These are phyloP conservation scores for Lordiphosa andalusiaca DNA, from an alignment of 2,888 invertebrate species.

Conservation along the genomic window DNA sequence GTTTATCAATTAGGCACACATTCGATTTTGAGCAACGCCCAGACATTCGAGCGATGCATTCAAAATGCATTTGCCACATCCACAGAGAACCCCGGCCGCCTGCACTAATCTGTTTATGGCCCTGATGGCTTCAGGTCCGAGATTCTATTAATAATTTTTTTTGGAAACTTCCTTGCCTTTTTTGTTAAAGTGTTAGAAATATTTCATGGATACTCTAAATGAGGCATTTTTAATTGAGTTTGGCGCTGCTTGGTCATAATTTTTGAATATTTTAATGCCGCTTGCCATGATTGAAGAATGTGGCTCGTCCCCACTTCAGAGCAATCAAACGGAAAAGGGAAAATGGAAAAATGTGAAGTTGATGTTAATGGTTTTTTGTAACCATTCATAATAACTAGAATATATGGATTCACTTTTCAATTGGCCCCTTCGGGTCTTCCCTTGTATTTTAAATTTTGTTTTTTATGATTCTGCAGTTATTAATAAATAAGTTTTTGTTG, in stretches of 20 bases:
- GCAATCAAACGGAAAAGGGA: slow-evolving; percentile 52
- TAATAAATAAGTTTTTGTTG: slow-evolving; percentile 50
- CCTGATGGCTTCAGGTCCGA: slow-evolving; percentile 37
- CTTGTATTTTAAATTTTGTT: slow-evolving; percentile 17
- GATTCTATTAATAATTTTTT: slow-evolving; percentile 61
- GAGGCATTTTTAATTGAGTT: slow-evolving; percentile 59
- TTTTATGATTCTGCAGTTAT: slow-evolving; percentile 55
- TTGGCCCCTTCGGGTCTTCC: slow-evolving; percentile 22
- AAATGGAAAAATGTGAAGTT: slow-evolving; percentile 39
- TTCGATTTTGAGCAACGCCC: slow-evolving; percentile 28
- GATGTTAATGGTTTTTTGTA: slow-evolving; percentile 19
- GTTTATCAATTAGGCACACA: slow-evolving; percentile 68
- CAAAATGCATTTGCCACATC: slow-evolving; percentile 50
- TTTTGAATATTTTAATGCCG: slow-evolving; percentile 56
- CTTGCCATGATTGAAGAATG: slow-evolving; percentile 56
- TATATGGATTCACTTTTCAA: slow-evolving; percentile 24
- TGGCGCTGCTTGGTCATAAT: slow-evolving; percentile 59
- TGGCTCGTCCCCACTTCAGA: slow-evolving; percentile 33
- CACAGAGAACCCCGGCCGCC: slow-evolving; percentile 5
- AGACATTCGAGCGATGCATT: slow-evolving; percentile 44
- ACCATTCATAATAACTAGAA: slow-evolving; percentile 30
- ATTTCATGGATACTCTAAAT: slow-evolving; percentile 40
- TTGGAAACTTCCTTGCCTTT: slow-evolving; percentile 18
- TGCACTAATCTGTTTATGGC: slow-evolving; percentile 68
- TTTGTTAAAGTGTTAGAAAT: slow-evolving; percentile 61